These are phyloP conservation scores for Drosophila fuyamai DNA, from an alignment of 1,140 invertebrate species.

Conservation along the genomic window DNA sequence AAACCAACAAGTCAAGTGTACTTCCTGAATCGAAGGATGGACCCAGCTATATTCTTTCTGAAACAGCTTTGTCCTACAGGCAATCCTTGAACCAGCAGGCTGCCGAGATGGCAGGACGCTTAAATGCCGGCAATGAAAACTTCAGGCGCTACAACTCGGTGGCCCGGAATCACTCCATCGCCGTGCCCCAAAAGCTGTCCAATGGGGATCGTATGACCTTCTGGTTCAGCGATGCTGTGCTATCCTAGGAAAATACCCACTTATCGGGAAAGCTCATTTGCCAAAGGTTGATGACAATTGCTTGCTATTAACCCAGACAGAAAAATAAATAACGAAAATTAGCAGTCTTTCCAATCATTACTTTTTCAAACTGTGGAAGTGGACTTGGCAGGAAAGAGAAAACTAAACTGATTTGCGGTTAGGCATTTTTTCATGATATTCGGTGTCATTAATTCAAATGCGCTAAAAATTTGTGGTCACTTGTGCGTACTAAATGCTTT, in stretches of 20 bases:
- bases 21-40: slow-evolving; percentile 5
- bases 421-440: slow-evolving; percentile 61
- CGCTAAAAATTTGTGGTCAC: slow-evolving; percentile 63
- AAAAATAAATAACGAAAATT: slow-evolving; percentile 19
- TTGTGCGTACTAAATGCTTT: slow-evolving; percentile 25
- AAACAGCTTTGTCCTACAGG: background rate
- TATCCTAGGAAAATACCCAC: slow-evolving; percentile 34
- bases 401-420: slow-evolving; percentile 70
- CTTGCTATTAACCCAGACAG: slow-evolving; percentile 15
- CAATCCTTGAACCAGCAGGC: slow-evolving; percentile 37
- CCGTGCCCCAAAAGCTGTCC: slow-evolving; percentile 27
- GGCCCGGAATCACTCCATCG: slow-evolving; percentile 22
- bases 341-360: slow-evolving; percentile 12
- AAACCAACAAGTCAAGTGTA: background rate
- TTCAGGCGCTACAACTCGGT: slow-evolving; percentile 45
- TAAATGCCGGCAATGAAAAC: slow-evolving; percentile 61
- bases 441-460: slow-evolving; percentile 73
- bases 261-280: background rate
- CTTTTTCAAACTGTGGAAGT: background rate
- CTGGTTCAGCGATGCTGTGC: slow-evolving; percentile 64
- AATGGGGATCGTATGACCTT: slow-evolving; percentile 60
- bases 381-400: background rate
- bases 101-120: slow-evolving; percentile 29
- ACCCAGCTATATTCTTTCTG: background rate
- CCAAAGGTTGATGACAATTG: background rate